A percentile compares a stretch with the other conserved stretches of the same genome.
Evolutionary conservation across 1,140 invertebrate genomes (phyloP).

Genomic region (Maconellicoccus hirsutus): DNA sequence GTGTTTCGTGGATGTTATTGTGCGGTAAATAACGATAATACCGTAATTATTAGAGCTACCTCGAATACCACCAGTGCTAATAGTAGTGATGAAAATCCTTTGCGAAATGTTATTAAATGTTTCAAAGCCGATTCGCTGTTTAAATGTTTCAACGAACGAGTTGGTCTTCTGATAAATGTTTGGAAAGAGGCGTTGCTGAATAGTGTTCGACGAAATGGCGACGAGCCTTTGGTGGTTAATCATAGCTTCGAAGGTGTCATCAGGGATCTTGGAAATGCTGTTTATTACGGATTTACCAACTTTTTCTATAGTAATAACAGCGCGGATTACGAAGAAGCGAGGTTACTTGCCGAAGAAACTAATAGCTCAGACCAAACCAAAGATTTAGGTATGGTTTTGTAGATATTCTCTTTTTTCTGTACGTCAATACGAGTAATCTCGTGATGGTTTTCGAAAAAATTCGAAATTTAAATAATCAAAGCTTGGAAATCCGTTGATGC

Average conservation of each 20-base stretch:
- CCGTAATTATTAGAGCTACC: background rate
- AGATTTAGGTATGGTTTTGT: background rate
- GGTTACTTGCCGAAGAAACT: background rate
- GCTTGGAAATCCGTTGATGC: too few relatives aligned
- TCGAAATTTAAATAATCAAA: too few relatives aligned
- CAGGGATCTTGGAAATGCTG: background rate
- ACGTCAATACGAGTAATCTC: too few relatives aligned
- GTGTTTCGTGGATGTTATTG: slow-evolving; percentile 15
- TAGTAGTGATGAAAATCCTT: background rate
- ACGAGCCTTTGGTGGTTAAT: background rate
- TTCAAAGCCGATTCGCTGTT: slow-evolving; percentile 5
- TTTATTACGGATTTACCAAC: background rate
- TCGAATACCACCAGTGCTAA: background rate
- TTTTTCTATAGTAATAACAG: background rate
- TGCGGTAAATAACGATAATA: slow-evolving; percentile 18
- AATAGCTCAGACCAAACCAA: background rate
- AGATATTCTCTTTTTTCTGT: too few relatives aligned
- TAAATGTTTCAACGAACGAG: background rate
- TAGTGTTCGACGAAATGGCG: background rate
- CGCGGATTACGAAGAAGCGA: background rate
- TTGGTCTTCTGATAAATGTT: background rate
- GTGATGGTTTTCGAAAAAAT: too few relatives aligned
- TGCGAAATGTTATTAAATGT: background rate
- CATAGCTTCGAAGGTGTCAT: background rate
- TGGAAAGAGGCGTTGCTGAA: background rate